These are phyloP conservation scores for Dromococcyx pavoninus DNA, from an alignment of 2,797 vertebrate species.

Conservation along the genomic window DNA sequence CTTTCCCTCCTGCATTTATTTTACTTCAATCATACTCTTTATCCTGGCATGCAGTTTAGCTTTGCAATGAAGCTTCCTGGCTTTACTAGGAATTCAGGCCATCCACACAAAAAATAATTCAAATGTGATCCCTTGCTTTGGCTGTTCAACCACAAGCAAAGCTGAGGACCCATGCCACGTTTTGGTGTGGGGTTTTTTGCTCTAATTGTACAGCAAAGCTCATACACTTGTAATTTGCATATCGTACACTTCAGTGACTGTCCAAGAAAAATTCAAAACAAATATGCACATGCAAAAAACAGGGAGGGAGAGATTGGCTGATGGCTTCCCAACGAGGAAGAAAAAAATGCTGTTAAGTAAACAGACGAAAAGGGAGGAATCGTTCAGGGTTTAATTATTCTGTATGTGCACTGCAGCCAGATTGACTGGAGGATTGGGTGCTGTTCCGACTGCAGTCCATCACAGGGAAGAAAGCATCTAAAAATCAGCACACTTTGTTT, in stretches of 20 bases:
- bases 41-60: constrained; percentile 1
- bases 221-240: constrained; percentile 67
- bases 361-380: constrained; percentile 47
- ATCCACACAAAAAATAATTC: constrained; percentile 8
- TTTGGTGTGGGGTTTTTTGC: not conserved
- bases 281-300: constrained; percentile 47
- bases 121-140: not conserved
- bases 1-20: constrained; percentile 42
- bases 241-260: constrained; percentile 65
- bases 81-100: constrained; percentile 35
- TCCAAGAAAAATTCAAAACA: constrained; percentile 74
- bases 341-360: constrained; percentile 59
- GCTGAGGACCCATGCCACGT: not conserved
- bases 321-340: constrained; percentile 23
- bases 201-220: constrained; percentile 57
- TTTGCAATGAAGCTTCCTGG: constrained; percentile 22
- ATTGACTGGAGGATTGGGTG: not conserved
- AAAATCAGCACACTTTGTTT: constrained; percentile 28
- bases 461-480: not conserved
- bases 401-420: not conserved
- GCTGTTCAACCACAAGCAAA: constrained; percentile 37
- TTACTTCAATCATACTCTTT: constrained; percentile 24
- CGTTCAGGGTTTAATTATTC: constrained; percentile 39
- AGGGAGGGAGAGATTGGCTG: not conserved
- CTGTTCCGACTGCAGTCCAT: not conserved